Conservation (phyloP, 2,113 vertebrate species). For the Taurulus bubalis region DNA sequence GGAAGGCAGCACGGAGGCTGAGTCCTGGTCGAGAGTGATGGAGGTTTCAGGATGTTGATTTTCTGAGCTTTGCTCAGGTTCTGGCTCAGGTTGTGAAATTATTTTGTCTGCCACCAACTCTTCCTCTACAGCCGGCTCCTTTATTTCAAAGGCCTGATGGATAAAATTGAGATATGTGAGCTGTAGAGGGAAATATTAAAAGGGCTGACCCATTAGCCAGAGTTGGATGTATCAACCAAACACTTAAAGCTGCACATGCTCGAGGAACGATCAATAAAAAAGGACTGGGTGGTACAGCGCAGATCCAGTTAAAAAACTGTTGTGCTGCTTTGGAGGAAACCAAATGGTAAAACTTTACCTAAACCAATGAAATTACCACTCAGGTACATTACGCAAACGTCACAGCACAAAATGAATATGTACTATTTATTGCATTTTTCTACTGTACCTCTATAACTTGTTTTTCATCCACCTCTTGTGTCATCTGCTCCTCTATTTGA, state of each 20-base stretch:
- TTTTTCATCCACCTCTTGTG: constrained; percentile 68
- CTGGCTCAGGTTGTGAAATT: constrained; percentile 19
- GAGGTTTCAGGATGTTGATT: constrained; percentile 71
- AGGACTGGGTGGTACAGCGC: neutral
- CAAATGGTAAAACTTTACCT: neutral
- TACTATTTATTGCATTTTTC: neutral
- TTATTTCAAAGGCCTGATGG: constrained; percentile 77
- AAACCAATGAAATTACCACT: constrained; percentile 11
- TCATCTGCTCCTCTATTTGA: constrained; percentile 64
- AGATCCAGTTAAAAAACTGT: neutral
- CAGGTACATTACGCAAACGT: neutral
- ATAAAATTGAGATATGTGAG: constrained; percentile 30
- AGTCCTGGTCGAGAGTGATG: constrained; percentile 75
- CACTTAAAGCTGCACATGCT: constrained; percentile 34
- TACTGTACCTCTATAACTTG: constrained; percentile 61
- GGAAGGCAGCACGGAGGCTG: constrained; percentile 44
- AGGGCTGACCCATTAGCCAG: constrained; percentile 14
- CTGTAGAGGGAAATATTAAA: neutral
- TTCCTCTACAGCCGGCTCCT: constrained; percentile 45
- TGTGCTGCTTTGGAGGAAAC: constrained; percentile 7
- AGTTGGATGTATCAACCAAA: constrained; percentile 11
- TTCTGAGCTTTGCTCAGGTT: constrained; percentile 47
- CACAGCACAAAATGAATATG: too few species aligned
- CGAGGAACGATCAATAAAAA: constrained; percentile 34
- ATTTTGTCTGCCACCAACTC: constrained; percentile 32